Evolutionary conservation across 1,140 invertebrate species (phyloP), one percentile per base, ranked within the genome.

Genomic region (Aporrectodea caliginosa): DNA sequence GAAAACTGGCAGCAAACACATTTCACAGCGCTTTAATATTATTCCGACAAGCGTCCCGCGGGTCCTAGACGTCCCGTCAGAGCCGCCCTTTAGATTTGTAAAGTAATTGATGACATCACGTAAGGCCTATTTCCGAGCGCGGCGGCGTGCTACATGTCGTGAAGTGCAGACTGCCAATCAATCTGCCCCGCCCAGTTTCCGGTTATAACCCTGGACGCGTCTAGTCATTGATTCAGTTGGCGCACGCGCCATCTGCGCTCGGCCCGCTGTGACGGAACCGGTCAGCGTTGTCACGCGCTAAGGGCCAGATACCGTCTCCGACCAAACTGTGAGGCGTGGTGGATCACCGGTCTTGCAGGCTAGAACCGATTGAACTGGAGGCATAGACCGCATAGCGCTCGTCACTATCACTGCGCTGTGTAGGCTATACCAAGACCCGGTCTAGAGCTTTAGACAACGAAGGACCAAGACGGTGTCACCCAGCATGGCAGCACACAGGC

Each of bases 91-190:
- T 43, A 1, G 12, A 30, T 73, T 30, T 30, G 22, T 22, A 16
- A 73, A 73, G 22, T 14, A 30, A 0, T 73, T 1, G 72, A 14
- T 22, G 34, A 73, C n/a, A 27, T 30, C 22, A 33, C 30, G 1
- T 33, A 73, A 73, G 30, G 30, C 31, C 72, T 73, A 32, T 73
- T 32, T 73, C 34, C 31, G 69, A 30, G 30, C n/a, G 72, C 22
- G 16, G 34, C 72, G 72, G 30, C 72, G 34, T 73, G 6, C 6
- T 58, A 22, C 43, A 58, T 6, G 6, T 12, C 6, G 43, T 6
- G 6, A 22, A 58, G 43, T 12, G 22, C 6, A 58, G 43, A 22
- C 43, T 22, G 43, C 22, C 43, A 22, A 58, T 58, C 6, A 58
- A 58, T 12, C 30, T 31, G 32, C 34, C 27, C 70, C 70, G n/a